These are phyloP conservation scores for Corythornis cristatus DNA, from an alignment of 2,113 vertebrate species.

Conservation along the genomic window DNA sequence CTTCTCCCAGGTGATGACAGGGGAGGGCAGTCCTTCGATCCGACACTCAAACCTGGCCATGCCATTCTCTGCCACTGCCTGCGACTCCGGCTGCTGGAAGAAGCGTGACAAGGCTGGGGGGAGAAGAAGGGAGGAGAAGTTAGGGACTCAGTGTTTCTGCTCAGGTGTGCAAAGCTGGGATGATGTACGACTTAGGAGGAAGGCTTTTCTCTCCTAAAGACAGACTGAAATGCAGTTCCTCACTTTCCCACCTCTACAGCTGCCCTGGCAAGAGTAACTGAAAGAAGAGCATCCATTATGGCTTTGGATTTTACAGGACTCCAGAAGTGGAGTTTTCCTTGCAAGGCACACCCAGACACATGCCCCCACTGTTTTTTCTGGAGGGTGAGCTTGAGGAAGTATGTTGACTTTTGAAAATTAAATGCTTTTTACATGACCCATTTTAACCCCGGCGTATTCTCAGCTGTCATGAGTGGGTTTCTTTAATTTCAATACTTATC, in stretches of 20 bases:
- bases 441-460: conserved; percentile 29
- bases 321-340: neutral
- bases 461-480: conserved; percentile 41
- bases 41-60: conserved; percentile 90
- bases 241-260: neutral
- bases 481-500: conserved; percentile 51
- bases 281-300: neutral
- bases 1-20: conserved; percentile 92
- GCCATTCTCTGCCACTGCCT: conserved; percentile 82
- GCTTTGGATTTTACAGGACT: neutral
- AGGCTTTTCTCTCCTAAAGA: neutral
- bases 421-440: conserved; percentile 21
- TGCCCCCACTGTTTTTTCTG: neutral
- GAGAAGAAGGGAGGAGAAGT: neutral
- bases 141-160: neutral
- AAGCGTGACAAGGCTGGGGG: conserved; percentile 84
- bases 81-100: conserved; percentile 84
- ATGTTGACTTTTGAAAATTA: neutral
- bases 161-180: neutral
- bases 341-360: neutral
- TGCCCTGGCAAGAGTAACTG: neutral
- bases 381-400: neutral
- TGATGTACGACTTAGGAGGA: neutral
- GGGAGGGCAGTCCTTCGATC: conserved; percentile 87
- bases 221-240: neutral